Evolutionary conservation across 2,888 invertebrate genomes (phyloP).

Genomic region (Scelioninae gen. 2): DNA sequence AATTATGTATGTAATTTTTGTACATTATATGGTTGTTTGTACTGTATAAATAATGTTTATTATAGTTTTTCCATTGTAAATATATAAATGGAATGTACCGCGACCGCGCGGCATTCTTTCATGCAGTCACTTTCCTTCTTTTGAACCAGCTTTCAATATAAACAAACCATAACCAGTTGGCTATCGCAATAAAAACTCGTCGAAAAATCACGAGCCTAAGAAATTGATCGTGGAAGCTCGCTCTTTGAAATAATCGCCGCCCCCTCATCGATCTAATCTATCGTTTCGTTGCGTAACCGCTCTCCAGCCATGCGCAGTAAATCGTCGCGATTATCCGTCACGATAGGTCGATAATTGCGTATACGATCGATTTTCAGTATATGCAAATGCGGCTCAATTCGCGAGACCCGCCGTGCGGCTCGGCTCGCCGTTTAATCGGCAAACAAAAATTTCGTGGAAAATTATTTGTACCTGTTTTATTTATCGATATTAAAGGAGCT

Average conservation of each 20-base stretch:
- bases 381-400: slow-evolving; percentile 54
- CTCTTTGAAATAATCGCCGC: slow-evolving; percentile 48
- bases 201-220: slow-evolving; percentile 25
- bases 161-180: slow-evolving; percentile 33
- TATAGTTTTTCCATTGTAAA: too few species aligned
- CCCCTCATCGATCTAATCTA: slow-evolving; percentile 48
- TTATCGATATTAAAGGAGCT: too few species aligned
- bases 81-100: too few species aligned
- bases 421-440: slow-evolving; percentile 2
- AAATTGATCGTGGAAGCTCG: slow-evolving; percentile 38
- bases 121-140: too few species aligned
- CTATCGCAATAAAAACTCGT: slow-evolving; percentile 18
- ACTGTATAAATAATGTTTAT: too few species aligned
- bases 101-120: too few species aligned
- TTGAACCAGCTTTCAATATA: slow-evolving; percentile 15
- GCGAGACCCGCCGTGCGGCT: slow-evolving; percentile 39
- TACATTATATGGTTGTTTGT: too few species aligned
- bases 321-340: slow-evolving; percentile 44
- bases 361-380: slow-evolving; percentile 43
- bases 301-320: slow-evolving; percentile 32
- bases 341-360: slow-evolving; percentile 53
- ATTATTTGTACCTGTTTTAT: too few species aligned
- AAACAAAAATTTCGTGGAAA: slow-evolving; percentile 9
- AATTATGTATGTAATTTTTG: too few species aligned
- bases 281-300: slow-evolving; percentile 39